A percentile compares a stretch with the other conserved stretches of the same genome.
Conservation (phyloP, 2,797 vertebrate genomes). For the Tachyglossus aculeatus region DNA sequence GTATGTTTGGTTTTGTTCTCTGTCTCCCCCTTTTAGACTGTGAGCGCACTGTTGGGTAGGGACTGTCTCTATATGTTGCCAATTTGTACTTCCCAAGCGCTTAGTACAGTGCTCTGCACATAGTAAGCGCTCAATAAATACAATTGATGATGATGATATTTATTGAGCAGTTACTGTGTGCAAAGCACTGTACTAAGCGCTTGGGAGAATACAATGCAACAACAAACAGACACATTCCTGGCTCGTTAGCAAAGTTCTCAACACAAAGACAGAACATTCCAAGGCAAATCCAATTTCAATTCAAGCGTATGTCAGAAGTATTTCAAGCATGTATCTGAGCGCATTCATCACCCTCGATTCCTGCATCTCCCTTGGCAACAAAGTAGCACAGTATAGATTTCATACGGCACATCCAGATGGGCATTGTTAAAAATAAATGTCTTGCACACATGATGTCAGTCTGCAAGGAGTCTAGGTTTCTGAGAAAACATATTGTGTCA, state of each 20-base stretch:
- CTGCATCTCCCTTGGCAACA: slow-evolving; percentile 3
- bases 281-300: not conserved
- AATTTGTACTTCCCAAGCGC: too few relatives aligned
- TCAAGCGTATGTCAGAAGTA: not conserved
- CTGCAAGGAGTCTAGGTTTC: not conserved
- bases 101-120: too few relatives aligned
- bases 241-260: not conserved
- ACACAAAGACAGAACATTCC: not conserved
- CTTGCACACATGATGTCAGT: not conserved
- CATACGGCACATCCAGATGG: not conserved
- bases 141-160: too few relatives aligned
- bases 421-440: not conserved
- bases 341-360: not conserved
- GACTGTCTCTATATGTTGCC: too few relatives aligned
- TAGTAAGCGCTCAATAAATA: too few relatives aligned
- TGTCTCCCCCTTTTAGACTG: too few relatives aligned
- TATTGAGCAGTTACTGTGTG: too few relatives aligned
- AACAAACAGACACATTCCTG: not conserved
- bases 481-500: too few relatives aligned
- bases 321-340: not conserved
- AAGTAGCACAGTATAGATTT: slow-evolving; percentile 2
- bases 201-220: too few relatives aligned
- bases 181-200: too few relatives aligned
- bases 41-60: too few relatives aligned
- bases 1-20: too few relatives aligned